A percentile compares a stretch with the other conserved stretches of the same genome.
Conservation (phyloP, 2,113 vertebrate species). For the Prolemur simus region DNA sequence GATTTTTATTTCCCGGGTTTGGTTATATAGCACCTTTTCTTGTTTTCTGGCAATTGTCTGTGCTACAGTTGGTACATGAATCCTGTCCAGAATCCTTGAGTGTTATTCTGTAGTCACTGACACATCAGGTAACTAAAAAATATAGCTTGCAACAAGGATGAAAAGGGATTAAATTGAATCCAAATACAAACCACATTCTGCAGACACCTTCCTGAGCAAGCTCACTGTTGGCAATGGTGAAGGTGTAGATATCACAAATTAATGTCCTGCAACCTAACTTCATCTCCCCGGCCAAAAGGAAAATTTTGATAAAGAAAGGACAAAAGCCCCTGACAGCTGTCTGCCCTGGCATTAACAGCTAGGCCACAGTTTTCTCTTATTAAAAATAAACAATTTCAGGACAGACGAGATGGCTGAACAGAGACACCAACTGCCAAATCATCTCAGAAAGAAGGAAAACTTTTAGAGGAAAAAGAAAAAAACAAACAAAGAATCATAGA, state of each 20-base stretch:
- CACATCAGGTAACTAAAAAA: neutral
- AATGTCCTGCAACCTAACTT: neutral
- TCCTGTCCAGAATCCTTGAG: neutral
- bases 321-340: neutral
- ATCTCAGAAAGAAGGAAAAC: no score
- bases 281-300: neutral
- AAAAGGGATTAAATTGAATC: neutral
- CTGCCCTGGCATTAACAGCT: neutral
- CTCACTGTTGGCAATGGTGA: neutral
- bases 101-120: neutral
- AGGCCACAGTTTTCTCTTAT: neutral
- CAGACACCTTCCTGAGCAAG: neutral
- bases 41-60: neutral
- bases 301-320: neutral
- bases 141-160: neutral
- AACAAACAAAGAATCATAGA: no score
- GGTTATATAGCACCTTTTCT: neutral
- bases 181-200: neutral
- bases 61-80: neutral
- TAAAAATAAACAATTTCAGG: neutral
- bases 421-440: no score
- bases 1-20: neutral
- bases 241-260: neutral
- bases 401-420: no score
- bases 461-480: no score